Evolutionary conservation across 2,888 invertebrate species (phyloP), one percentile per base, ranked within the genome.

Genomic region (Macaria notata): DNA sequence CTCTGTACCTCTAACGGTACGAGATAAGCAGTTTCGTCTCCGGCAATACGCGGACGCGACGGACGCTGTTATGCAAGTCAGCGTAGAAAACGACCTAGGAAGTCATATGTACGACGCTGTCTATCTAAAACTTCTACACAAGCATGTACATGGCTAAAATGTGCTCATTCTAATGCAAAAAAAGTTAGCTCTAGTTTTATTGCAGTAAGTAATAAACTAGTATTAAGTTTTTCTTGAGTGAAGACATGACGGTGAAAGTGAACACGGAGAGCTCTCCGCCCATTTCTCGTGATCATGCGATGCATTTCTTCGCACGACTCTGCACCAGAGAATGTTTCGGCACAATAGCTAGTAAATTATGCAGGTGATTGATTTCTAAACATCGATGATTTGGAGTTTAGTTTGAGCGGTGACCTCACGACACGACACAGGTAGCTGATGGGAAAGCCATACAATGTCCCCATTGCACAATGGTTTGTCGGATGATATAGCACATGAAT

Each of bases 371-470:
- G 46, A 53, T 46, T 45, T 54, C 44, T 44, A 53, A 46, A 41
- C 45, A 48, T 29, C 41, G 42, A 52, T 33, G 44, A 45, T 42
- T 54, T 41, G 42, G 59, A 59, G 9, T 31, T 9, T 42, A 55
- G 19, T 51, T 49, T 31, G 45, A 45, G 51, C 43, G 44, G 52
- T 63, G 62, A 63, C 59, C 62, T 61, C 63, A 61, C 49, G 58
- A 60, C 61, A 62, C 57, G 7, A 3, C 33, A 36, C 33, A 36
- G 5, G 7, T 7, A 2, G 19, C 19, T 63, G 61, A 58, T 67
- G 65, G 60, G 62, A 66, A 61, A 63, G 55, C 53, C 56, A 62
- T 60, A 63, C 63, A 64, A 64, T 65, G 58, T 61, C 51, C 55
- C 36, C 39, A 47, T 65, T 61, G 53, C 61, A 65, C 66, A 67